Conservation (phyloP, 2,888 invertebrate species). For the Byasa hedistus region DNA sequence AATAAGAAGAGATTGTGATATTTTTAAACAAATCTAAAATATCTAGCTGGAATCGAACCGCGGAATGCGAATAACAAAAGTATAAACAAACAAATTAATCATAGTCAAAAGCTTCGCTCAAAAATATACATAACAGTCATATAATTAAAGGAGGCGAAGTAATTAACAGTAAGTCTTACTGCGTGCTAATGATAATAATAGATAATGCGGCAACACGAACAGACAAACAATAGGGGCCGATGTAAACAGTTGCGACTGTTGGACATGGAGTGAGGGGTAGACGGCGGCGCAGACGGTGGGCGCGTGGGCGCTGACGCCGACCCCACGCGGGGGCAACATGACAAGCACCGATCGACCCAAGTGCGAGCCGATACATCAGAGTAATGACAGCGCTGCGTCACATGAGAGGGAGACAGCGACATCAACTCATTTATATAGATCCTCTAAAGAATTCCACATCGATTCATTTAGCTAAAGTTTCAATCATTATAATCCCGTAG, state of each 20-base stretch:
- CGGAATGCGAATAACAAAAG: no score
- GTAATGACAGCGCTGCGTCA: conserved; percentile 34
- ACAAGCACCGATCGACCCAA: conserved; percentile 31
- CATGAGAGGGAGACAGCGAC: not conserved
- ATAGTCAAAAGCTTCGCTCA: no score
- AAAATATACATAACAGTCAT: no score
- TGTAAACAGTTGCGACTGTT: conserved; percentile 15
- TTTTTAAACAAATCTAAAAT: no score
- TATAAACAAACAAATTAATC: no score
- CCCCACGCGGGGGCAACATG: conserved; percentile 21
- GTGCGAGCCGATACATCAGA: conserved; percentile 35
- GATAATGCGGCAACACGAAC: conserved; percentile 2
- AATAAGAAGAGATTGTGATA: no score
- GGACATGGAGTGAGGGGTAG: conserved; percentile 18
- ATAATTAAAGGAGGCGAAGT: no score
- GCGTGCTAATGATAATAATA: not conserved
- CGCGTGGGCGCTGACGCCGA: conserved; percentile 32
- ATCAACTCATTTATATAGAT: not conserved
- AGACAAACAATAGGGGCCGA: conserved; percentile 10
- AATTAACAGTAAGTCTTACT: no score
- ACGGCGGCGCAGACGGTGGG: conserved; percentile 33
- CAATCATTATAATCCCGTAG: no score
- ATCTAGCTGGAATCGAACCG: no score
- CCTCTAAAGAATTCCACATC: no score
- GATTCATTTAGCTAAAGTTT: no score